Evolutionary conservation across 2,113 vertebrate species (phyloP).

Genomic region (Coryphaenoides rupestris): DNA sequence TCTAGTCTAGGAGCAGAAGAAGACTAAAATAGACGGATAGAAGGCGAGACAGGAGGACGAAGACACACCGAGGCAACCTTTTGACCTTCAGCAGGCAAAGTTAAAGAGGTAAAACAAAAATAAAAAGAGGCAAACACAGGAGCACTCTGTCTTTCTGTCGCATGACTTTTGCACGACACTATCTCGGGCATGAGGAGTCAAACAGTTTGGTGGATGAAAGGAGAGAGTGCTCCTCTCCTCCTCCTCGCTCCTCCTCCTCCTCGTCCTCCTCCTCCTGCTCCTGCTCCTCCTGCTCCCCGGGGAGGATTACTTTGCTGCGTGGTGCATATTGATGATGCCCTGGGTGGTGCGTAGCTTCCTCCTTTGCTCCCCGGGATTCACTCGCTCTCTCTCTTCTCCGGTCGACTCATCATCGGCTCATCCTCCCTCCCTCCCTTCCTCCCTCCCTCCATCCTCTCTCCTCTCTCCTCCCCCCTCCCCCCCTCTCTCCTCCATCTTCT

Average conservation of each 20-base stretch:
- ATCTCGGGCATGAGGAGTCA: slow-evolving; percentile 39
- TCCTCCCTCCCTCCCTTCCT: not conserved
- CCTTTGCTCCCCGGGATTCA: too few relatives aligned
- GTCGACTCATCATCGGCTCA: slow-evolving; percentile 9
- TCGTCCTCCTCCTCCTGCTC: too few relatives aligned
- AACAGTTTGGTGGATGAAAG: slow-evolving; percentile 44
- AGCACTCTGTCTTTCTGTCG: slow-evolving; percentile 15
- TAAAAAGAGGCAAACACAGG: not conserved
- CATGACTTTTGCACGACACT: slow-evolving; percentile 1
- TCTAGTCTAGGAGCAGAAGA: too few relatives aligned
- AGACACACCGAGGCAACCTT: too few relatives aligned
- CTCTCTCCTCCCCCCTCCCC: not conserved
- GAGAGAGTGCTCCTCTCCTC: too few relatives aligned
- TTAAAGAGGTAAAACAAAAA: too few relatives aligned
- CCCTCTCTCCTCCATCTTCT: not conserved
- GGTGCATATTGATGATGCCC: slow-evolving; percentile 57
- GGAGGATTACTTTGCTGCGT: slow-evolving; percentile 43
- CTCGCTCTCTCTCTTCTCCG: too few relatives aligned
- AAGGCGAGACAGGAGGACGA: too few relatives aligned
- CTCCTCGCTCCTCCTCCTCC: slow-evolving; percentile 10
- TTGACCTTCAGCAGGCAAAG: too few relatives aligned
- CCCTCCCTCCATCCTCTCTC: not conserved
- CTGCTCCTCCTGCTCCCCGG: slow-evolving; percentile 44
- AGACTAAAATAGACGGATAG: too few relatives aligned
- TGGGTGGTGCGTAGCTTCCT: too few relatives aligned